Evolutionary conservation across 2,113 vertebrate species (phyloP).

Genomic region (Balaeniceps rex): DNA sequence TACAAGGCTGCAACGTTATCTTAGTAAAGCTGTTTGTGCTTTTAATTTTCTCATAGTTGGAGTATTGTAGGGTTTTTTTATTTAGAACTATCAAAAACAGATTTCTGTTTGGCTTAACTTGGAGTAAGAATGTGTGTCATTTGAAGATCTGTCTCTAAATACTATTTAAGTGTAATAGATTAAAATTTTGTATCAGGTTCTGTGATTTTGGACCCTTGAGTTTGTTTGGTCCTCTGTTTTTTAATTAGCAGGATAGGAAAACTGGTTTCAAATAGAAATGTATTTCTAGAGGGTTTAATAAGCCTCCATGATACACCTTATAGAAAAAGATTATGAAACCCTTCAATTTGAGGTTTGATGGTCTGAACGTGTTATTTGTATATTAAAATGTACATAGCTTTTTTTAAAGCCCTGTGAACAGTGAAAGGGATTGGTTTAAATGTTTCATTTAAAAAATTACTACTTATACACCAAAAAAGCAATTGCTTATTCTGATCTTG

Average conservation of each 20-base stretch:
- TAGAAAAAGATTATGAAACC: not conserved
- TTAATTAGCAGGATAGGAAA: not conserved
- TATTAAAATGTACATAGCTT: not conserved
- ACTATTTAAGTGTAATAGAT: not conserved
- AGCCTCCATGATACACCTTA: not conserved
- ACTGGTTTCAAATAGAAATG: not conserved
- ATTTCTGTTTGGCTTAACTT: not conserved
- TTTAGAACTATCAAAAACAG: not conserved
- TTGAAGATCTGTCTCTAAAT: not conserved
- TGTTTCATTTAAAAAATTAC: not conserved
- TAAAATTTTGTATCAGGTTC: not conserved
- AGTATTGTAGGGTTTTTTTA: not conserved
- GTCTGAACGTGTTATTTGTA: not conserved
- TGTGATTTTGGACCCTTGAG: not conserved
- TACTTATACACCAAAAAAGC: not conserved
- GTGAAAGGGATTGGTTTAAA: not conserved
- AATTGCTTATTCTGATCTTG: not conserved
- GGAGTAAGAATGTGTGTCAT: not conserved
- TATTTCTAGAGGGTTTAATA: not conserved
- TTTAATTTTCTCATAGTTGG: not conserved
- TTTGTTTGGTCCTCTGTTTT: not conserved
- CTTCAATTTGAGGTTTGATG: not conserved
- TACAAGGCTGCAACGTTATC: not conserved
- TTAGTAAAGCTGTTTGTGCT: not conserved
- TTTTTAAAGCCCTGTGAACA: not conserved